These are phyloP conservation scores for Lichenostomus cassidix DNA, from an alignment of 2,113 vertebrate species.

Conservation along the genomic window DNA sequence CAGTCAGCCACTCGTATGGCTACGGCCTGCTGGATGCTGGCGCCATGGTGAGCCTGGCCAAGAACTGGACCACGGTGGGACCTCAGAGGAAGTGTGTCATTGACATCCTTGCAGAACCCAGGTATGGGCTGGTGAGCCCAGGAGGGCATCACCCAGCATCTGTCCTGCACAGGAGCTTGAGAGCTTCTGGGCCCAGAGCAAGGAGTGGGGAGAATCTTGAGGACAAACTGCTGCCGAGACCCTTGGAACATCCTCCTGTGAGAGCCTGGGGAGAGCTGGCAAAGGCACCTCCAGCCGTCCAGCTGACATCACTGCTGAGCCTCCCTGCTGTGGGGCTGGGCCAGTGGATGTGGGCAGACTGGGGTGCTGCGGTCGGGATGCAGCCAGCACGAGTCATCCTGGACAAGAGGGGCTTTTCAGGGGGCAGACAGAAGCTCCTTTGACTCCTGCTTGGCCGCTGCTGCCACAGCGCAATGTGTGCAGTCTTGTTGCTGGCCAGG, in stretches of 20 bases:
- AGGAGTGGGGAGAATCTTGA: rapidly evolving
- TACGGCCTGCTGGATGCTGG: constrained; percentile 92
- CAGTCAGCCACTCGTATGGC: constrained; percentile 97
- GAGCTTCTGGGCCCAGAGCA: rapidly evolving
- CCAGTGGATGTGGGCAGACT: background rate
- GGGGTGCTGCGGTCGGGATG: background rate
- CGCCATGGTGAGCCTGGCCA: constrained; percentile 89
- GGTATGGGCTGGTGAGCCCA: constrained; percentile 68
- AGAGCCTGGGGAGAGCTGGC: background rate
- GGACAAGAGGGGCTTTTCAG: constrained; percentile 54
- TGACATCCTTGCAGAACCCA: constrained; percentile 85
- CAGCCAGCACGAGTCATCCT: background rate
- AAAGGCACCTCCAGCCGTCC: background rate
- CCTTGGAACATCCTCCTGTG: rapidly evolving
- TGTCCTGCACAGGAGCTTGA: rapidly evolving
- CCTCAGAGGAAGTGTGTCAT: constrained; percentile 89
- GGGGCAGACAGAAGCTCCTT: constrained; percentile 51
- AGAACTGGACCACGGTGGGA: constrained; percentile 90
- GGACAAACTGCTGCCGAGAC: background rate
- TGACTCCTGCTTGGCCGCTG: background rate
- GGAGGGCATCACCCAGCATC: rapidly evolving
- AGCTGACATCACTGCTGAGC: rapidly evolving
- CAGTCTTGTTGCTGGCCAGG: background rate
- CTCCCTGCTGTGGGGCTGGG: background rate
- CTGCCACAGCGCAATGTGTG: background rate